These are phyloP conservation scores for Porphyrio hochstetteri DNA, from an alignment of 2,113 vertebrate genomes.

Conservation along the genomic window DNA sequence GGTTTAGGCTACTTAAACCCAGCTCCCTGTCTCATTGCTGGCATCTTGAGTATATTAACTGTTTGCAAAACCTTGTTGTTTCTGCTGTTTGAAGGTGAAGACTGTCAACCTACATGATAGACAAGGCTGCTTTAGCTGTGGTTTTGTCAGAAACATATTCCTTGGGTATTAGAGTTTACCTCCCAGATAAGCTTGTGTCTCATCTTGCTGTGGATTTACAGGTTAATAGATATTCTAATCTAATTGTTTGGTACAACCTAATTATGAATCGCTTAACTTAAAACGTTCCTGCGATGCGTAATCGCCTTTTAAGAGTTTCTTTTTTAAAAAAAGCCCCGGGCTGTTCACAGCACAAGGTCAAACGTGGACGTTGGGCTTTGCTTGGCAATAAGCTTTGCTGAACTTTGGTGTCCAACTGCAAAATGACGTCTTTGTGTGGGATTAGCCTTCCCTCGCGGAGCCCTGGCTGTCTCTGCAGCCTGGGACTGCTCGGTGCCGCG, in stretches of 20 bases:
- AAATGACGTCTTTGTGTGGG: conserved; percentile 25
- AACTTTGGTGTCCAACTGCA: not conserved
- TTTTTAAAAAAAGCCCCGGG: not conserved
- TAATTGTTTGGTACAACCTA: not conserved
- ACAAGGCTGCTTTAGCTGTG: not conserved
- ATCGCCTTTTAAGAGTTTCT: not conserved
- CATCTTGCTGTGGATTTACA: not conserved
- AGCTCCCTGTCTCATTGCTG: not conserved
- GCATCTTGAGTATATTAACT: not conserved
- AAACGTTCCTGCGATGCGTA: not conserved
- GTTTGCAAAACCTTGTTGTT: not conserved
- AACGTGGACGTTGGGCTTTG: not conserved
- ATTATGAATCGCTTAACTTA: not conserved
- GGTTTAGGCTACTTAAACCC: not conserved
- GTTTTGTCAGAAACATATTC: not conserved
- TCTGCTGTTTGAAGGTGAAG: not conserved
- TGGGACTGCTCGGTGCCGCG: not conserved
- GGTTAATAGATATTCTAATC: not conserved
- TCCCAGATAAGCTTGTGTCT: not conserved
- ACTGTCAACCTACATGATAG: not conserved
- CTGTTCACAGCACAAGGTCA: not conserved
- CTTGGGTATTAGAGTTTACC: not conserved
- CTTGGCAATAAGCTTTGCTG: conserved; percentile 30
- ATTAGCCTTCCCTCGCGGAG: not conserved
- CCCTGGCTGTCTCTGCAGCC: not conserved